Percentiles rank a stretch among this genome's conserved stretches.
phyloP scores from a whole-genome alignment of 2,888 invertebrate genomes.

The Hofmannophila pseudospretella region DNA sequence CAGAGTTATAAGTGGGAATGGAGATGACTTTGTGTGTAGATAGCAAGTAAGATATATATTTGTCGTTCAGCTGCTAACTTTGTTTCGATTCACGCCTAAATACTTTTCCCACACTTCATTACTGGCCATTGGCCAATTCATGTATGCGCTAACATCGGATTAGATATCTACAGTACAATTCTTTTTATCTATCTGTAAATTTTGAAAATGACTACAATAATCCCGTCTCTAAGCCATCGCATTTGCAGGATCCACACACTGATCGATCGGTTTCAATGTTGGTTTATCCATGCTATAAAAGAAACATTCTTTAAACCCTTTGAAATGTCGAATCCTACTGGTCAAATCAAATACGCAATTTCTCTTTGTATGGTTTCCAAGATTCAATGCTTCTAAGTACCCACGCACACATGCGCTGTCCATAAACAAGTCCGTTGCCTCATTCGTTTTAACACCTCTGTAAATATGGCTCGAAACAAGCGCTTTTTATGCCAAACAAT shows the following conservation, averaged over 20 bases:
- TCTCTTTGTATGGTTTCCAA: constrained; percentile 1
- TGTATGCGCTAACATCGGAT: too few species aligned
- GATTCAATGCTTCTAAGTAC: not conserved
- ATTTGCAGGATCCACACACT: too few species aligned
- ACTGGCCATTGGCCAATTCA: too few species aligned
- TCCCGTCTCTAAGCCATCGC: too few species aligned
- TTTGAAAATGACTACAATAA: too few species aligned
- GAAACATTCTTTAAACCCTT: constrained; percentile 3
- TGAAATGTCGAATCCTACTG: constrained; percentile 2
- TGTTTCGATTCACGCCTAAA: not conserved
- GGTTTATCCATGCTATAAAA: too few species aligned
- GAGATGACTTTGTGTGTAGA: not conserved
- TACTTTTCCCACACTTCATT: not conserved
- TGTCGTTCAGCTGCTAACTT: not conserved
- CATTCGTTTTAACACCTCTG: constrained; percentile 1
- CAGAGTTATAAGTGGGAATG: not conserved
- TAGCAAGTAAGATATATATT: not conserved
- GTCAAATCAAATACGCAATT: not conserved
- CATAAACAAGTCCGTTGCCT: not conserved
- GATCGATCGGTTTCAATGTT: too few species aligned
- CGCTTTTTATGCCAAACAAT: constrained; percentile 14
- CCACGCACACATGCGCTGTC: not conserved
- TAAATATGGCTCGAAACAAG: constrained; percentile 7
- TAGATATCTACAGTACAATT: too few species aligned
- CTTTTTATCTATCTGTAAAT: too few species aligned